Base-by-base conservation (phyloP, 1,140 invertebrate genomes). In the Orchesella cincta region DNA sequence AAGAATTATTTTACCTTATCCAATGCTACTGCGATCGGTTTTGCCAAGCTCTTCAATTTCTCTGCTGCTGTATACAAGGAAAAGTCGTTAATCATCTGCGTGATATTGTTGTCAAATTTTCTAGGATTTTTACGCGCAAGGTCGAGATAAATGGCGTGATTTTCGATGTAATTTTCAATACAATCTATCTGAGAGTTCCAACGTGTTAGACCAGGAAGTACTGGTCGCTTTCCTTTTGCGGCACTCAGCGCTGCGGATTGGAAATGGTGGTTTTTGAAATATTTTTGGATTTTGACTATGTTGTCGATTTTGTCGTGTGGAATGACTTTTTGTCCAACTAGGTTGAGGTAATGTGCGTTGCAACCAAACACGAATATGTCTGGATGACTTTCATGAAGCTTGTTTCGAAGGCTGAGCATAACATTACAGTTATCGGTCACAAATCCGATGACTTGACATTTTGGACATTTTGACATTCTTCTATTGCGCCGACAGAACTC, bases 241-340 rank as follows among this genome's bases (percentile, higher is more conserved):
- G 51, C 29, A 3, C 14, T 29, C 8, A 78, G n/a, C n/a, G 23
- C 26, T 29, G 52, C 31, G 1, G 33, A 39, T 31, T 62, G 57
- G 51, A 31, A 78, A 20, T 78, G 72, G 33, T 78, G 76, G 34
- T 75, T 78, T 36, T 57, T 14, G n/a, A 74, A 74, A n/a, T 18
- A 73, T 28, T 31, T 74, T n/a, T 75, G 72, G 26, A 78, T 54
- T n/a, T 67, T 51, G 8, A 39, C 54, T 18, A 78, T 62, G 20
- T 75, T 46, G 5, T 64, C n/a, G 1, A 46, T 46, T 1, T 36
- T 2, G 26, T 74, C 35, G 3, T 5, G 8, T 2, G n/a, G 12
- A 8, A 39, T 76, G 1, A 78, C 12, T 26, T 74, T 35, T 34
- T 75, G 54, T 3, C 54, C 64, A 26, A 74, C 12, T 12, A 75